Percentiles rank a stretch among this genome's conserved stretches.
Evolutionary conservation across 2,113 vertebrate genomes (phyloP).

Genomic region (Scophthalmus maximus): DNA sequence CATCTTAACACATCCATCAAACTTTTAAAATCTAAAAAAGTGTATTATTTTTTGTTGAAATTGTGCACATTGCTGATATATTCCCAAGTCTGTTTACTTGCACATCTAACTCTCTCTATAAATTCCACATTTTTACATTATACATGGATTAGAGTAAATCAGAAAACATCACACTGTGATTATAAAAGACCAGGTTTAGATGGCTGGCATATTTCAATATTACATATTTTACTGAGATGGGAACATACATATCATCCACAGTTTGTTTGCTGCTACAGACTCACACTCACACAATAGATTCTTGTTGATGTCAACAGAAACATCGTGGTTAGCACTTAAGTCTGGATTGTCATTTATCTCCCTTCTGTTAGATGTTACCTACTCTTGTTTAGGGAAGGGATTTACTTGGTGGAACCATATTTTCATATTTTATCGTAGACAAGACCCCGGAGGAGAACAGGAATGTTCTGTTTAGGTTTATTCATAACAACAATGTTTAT

Average conservation of each 20-base stretch:
- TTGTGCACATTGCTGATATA: background rate
- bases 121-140: background rate
- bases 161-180: background rate
- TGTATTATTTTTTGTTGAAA: background rate
- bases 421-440: constrained; percentile 41
- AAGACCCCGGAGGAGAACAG: constrained; percentile 14
- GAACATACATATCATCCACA: background rate
- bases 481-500: constrained; percentile 26
- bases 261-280: constrained; percentile 24
- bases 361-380: constrained; percentile 25
- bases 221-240: background rate
- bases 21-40: background rate
- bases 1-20: background rate
- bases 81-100: background rate
- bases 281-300: constrained; percentile 4
- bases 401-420: constrained; percentile 16
- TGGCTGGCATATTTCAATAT: constrained; percentile 2
- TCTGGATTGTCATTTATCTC: constrained; percentile 26
- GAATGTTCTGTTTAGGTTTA: constrained; percentile 25
- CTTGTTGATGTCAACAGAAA: constrained; percentile 42
- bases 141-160: background rate
- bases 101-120: background rate
- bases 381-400: constrained; percentile 21
- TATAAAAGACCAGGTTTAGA: background rate
- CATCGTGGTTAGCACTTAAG: constrained; percentile 9